These are phyloP conservation scores for Synergus gifuensis DNA, from an alignment of 2,888 invertebrate genomes.

Conservation along the genomic window DNA sequence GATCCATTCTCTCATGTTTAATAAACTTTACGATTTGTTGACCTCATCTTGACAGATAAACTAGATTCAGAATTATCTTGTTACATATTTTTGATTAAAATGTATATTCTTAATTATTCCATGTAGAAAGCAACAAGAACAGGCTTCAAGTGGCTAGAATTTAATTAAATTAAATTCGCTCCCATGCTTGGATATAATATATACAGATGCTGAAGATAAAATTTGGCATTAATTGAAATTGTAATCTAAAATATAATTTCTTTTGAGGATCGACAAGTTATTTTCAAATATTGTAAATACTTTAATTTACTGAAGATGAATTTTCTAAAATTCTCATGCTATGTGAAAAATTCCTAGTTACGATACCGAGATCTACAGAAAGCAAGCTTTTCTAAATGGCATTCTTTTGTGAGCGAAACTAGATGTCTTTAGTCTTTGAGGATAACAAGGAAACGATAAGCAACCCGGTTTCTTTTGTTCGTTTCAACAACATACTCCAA, in stretches of 20 bases:
- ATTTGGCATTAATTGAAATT: background rate
- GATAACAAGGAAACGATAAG: background rate
- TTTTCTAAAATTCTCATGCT: background rate
- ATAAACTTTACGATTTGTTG: background rate
- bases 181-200: background rate
- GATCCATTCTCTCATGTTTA: background rate
- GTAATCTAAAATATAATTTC: background rate
- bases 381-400: background rate
- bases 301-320: background rate
- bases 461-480: background rate
- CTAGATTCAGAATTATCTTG: background rate
- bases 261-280: background rate
- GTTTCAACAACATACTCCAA: background rate
- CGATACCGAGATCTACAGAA: background rate
- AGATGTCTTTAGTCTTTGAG: background rate
- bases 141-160: background rate
- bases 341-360: background rate
- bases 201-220: background rate
- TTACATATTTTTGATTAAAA: background rate
- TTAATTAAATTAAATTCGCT: background rate
- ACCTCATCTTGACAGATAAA: background rate
- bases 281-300: background rate
- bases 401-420: background rate
- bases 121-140: background rate
- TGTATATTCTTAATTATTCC: background rate